Percentiles rank a stretch among this genome's conserved stretches.
These are phyloP conservation scores for Leptogaster cylindrica DNA, from an alignment of 2,888 invertebrate genomes.

Conservation along the genomic window DNA sequence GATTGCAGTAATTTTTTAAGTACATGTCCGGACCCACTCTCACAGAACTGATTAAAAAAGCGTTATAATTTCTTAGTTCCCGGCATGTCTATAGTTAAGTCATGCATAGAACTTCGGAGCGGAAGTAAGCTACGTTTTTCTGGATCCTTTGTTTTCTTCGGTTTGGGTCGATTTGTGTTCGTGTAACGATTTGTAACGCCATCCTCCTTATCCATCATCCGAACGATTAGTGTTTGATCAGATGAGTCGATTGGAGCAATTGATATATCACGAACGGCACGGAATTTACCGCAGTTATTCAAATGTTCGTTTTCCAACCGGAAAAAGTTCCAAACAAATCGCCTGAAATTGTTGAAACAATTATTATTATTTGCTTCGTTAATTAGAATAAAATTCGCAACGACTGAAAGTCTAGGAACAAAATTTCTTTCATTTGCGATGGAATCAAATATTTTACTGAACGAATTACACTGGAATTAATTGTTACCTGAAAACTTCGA, in stretches of 20 bases:
- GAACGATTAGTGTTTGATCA: conserved; percentile 85
- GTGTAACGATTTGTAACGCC: conserved; percentile 78
- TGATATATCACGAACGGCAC: conserved; percentile 97
- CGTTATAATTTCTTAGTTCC: conserved; percentile 18
- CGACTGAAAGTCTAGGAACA: too few relatives aligned
- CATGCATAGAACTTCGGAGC: conserved; percentile 56
- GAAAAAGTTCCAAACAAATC: conserved; percentile 99
- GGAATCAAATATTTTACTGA: too few relatives aligned
- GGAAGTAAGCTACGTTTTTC: conserved; percentile 66
- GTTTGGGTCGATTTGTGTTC: conserved; percentile 67
- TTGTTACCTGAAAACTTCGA: conserved; percentile 84
- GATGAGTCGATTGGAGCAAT: conserved; percentile 93
- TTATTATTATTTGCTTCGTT: too few relatives aligned
- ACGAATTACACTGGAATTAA: too few relatives aligned
- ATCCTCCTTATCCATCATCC: conserved; percentile 95
- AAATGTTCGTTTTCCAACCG: conserved; percentile 98
- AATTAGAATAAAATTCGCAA: too few relatives aligned
- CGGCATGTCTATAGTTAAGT: conserved; percentile 52
- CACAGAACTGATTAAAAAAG: background rate
- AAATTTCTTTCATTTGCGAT: conserved; percentile 20
- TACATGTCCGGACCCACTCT: too few relatives aligned
- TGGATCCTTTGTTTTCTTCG: conserved; percentile 67
- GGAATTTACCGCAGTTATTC: conserved; percentile 98
- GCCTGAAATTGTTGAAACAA: too few relatives aligned
- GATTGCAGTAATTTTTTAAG: background rate